Evolutionary conservation across 2,113 vertebrate genomes (phyloP).

Genomic region (Podarcis cretensis): DNA sequence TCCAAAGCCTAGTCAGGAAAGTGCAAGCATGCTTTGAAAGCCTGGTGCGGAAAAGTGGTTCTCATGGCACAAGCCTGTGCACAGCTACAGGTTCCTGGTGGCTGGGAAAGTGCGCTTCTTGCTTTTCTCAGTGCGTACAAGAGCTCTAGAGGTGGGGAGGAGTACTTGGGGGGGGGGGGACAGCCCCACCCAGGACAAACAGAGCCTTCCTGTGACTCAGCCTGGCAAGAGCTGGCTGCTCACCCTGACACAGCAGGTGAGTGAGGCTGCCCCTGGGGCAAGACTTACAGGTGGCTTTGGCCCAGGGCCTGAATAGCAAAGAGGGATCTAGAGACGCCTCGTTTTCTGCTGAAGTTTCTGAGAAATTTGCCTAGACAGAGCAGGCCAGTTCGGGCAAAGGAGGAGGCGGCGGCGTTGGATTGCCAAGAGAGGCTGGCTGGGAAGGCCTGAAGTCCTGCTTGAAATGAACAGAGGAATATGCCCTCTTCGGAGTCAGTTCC

Average conservation of each 20-base stretch:
- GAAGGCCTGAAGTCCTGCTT: not conserved
- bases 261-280: not conserved
- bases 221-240: too few relatives aligned
- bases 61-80: too few relatives aligned
- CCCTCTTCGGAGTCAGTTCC: too few relatives aligned
- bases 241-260: not conserved
- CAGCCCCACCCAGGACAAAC: not conserved
- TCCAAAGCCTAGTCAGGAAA: not conserved
- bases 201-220: not conserved
- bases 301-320: not conserved
- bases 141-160: not conserved
- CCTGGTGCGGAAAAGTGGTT: not conserved
- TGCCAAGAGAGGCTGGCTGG: too few relatives aligned
- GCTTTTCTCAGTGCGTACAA: not conserved
- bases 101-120: not conserved
- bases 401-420: too few relatives aligned
- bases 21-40: not conserved
- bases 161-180: not conserved
- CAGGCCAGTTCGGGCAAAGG: too few relatives aligned
- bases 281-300: not conserved
- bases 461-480: not conserved
- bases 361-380: not conserved
- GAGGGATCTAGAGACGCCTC: not conserved
- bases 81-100: not conserved
- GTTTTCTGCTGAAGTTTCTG: not conserved